phyloP scores from a whole-genome alignment of 2,113 vertebrate genomes.

The Rhinolophus sinicus region DNA sequence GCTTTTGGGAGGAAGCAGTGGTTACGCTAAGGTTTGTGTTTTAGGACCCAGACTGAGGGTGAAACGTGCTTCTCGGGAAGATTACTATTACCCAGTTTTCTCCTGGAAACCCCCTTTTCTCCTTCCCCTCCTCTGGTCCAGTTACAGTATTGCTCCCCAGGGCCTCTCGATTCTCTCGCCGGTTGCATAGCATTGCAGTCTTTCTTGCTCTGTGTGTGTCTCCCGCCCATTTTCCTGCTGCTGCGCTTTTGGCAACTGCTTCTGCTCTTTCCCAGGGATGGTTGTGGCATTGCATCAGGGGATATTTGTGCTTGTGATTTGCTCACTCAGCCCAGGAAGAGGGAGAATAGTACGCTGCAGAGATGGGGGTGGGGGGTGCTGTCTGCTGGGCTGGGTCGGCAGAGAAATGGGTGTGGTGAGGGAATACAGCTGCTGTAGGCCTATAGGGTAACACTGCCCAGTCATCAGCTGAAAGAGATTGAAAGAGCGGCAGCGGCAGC shows the following conservation, averaged over 20 bases:
- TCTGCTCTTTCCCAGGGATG: constrained; percentile 62
- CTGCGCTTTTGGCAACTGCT: not conserved
- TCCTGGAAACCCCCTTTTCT: constrained; percentile 51
- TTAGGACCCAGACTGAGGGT: not conserved
- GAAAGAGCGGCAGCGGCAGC: constrained; percentile 23
- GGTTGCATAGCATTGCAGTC: constrained; percentile 41
- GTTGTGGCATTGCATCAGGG: constrained; percentile 79
- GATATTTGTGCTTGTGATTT: constrained; percentile 70
- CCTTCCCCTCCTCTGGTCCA: not conserved
- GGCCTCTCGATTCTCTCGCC: constrained; percentile 44
- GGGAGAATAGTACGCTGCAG: constrained; percentile 65
- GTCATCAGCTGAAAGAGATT: constrained; percentile 61
- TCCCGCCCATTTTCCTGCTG: constrained; percentile 56
- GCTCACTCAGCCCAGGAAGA: constrained; percentile 72
- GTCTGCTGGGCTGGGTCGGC: constrained; percentile 17
- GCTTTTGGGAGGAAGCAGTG: not conserved
- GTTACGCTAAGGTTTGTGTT: not conserved
- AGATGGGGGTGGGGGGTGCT: not conserved
- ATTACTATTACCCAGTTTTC: constrained; percentile 51
- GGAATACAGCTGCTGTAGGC: constrained; percentile 77
- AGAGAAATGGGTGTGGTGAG: constrained; percentile 82
- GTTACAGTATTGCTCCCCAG: constrained; percentile 47
- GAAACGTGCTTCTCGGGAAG: not conserved
- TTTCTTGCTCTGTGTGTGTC: not conserved
- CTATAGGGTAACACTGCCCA: constrained; percentile 70